Evolutionary conservation across 2,113 vertebrate genomes (phyloP), one percentile per base, ranked within the genome.

Genomic region (Cebidichthys violaceus): DNA sequence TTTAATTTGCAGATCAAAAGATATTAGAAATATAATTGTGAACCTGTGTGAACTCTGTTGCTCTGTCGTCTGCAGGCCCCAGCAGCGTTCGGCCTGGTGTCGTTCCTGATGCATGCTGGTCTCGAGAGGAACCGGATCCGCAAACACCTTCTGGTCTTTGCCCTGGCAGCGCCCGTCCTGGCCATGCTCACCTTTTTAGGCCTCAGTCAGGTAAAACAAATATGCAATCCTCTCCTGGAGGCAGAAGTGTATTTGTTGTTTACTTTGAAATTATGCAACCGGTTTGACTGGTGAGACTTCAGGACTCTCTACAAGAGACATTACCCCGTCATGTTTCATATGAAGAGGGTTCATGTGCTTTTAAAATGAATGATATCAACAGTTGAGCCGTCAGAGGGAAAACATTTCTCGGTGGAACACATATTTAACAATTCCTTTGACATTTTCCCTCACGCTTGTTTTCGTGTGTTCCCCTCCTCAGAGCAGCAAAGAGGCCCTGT

Each of bases 401-500:
- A 37, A 31, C 17, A 1, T 11, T 41, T 41, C 39, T 41, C 1
- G 15, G 43, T 17, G 43, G 15, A 47, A 17, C 43, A 14, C 14
- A 14, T 47, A 5, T 47, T 47, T 17, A 18, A 18, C 17, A 7
- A 27, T 57, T 13, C 4, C 4, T 57, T 57, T 6, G 54, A 14
- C 54, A 4, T 57, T 60, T 67, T 11, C 4, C n/a, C 18, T 70
- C 37, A 82, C 54, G 7, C 15, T 22, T 22, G 15, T 75, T 18
- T 77, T 71, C 15, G 55, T 80, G 13, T 65, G 61, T 67, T 92
- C 22, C 33, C 27, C 13, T 13, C 84, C 85, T 73, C 94, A 99
- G 98, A 99, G 98, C 95, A 99, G 98, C 92, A 99, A 98, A 93
- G 97, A 99, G 94, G 98, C 97, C 6, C 96, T 99, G 79, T 99